Evolutionary conservation across 2,797 vertebrate species (phyloP).

Genomic region (Sorex maritimensis): DNA sequence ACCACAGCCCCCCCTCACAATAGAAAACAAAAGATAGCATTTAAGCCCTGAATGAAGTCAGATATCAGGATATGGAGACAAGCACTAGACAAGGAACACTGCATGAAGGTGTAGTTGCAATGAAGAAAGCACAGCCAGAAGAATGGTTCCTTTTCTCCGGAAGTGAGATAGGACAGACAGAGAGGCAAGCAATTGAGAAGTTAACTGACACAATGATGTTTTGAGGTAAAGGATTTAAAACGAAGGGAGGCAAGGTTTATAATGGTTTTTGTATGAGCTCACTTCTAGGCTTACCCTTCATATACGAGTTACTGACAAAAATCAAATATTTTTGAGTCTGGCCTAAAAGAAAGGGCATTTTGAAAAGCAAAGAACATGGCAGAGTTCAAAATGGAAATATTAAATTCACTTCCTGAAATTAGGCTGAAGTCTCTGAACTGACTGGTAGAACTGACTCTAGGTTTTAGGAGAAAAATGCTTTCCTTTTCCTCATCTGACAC

Average conservation of each 20-base stretch:
- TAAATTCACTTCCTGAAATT: slow-evolving; percentile 42
- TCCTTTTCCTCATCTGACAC: slow-evolving; percentile 8
- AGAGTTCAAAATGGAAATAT: not conserved
- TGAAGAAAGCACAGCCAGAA: slow-evolving; percentile 29
- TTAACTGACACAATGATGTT: slow-evolving; percentile 38
- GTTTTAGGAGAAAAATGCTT: slow-evolving; percentile 52
- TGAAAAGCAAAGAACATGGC: slow-evolving; percentile 19
- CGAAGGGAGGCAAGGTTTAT: not conserved
- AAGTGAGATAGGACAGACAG: slow-evolving; percentile 3
- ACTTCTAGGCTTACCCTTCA: not conserved
- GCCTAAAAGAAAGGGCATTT: slow-evolving; percentile 39
- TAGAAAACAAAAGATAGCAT: not conserved
- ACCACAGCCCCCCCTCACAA: too few species aligned
- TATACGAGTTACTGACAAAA: slow-evolving; percentile 34
- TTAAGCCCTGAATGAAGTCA: slow-evolving; percentile 38
- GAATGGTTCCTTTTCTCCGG: slow-evolving; percentile 31
- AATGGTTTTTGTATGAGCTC: slow-evolving; percentile 29
- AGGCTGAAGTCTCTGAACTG: not conserved
- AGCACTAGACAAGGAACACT: not conserved
- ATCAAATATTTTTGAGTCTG: slow-evolving; percentile 10
- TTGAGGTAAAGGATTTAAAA: slow-evolving; percentile 24
- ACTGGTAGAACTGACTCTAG: slow-evolving; percentile 21
- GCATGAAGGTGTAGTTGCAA: slow-evolving; percentile 1
- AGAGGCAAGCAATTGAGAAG: slow-evolving; percentile 42
- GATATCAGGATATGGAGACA: not conserved